Conservation (phyloP, 2,888 invertebrate genomes). For the Xanthia icteritia region DNA sequence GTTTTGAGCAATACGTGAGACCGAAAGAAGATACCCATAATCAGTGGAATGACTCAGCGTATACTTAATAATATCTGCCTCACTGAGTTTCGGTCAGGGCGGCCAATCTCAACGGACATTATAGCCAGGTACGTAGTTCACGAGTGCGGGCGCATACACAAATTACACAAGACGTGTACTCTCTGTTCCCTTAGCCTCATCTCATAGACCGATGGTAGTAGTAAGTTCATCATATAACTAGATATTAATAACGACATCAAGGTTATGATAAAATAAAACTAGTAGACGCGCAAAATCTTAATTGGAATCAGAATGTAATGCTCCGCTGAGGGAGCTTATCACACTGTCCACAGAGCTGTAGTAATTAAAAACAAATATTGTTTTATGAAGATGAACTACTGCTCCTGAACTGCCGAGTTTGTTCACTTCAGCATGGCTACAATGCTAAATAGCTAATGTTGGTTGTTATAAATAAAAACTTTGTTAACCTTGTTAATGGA, state of each 20-base stretch:
- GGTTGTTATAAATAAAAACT: neutral
- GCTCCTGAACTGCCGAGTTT: conserved; percentile 11
- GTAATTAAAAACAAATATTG: conserved; percentile 52
- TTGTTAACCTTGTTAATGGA: neutral
- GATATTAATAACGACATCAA: neutral
- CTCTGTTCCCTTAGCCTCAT: too few relatives aligned
- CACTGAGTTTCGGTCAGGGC: too few relatives aligned
- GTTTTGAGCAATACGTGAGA: neutral
- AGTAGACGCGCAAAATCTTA: conserved; percentile 10
- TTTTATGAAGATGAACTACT: conserved; percentile 36
- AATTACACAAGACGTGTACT: too few relatives aligned
- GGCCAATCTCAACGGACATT: too few relatives aligned
- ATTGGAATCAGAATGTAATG: conserved; percentile 30
- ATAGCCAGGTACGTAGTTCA: too few relatives aligned
- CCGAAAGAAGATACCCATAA: neutral
- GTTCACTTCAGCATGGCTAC: neutral
- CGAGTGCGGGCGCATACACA: too few relatives aligned
- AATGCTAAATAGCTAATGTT: neutral
- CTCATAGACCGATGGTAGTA: too few relatives aligned
- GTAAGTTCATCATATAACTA: too few relatives aligned
- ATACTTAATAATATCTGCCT: too few relatives aligned
- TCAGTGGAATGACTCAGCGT: too few relatives aligned
- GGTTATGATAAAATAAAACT: conserved; percentile 3
- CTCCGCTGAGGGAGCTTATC: conserved; percentile 18
- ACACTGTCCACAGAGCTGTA: conserved; percentile 16